Conservation (phyloP, 2,888 invertebrate species). For the Drosophila acutilabella region DNA sequence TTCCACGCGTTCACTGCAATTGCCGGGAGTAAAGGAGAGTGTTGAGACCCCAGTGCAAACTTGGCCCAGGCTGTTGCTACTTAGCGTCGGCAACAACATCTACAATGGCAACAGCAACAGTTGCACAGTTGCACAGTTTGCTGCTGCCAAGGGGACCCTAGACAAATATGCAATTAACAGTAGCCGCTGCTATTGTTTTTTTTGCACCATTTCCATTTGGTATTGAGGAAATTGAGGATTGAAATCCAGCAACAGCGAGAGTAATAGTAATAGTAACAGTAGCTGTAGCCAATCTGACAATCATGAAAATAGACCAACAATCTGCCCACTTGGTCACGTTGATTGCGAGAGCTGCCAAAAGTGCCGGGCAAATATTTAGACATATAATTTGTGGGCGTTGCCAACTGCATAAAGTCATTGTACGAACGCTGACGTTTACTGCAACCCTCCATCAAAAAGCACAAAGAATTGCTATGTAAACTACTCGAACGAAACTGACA, state of each 20-base stretch:
- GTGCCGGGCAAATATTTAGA: conserved; percentile 76
- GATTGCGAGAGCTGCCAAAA: conserved; percentile 65
- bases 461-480: conserved; percentile 52
- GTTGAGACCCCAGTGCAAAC: conserved; percentile 16
- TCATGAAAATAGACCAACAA: conserved; percentile 54
- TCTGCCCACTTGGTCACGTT: conserved; percentile 60
- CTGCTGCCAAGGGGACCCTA: conserved; percentile 46
- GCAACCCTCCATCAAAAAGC: conserved; percentile 29
- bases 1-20: conserved; percentile 73
- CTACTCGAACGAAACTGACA: conserved; percentile 66
- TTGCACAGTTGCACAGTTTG: conserved; percentile 69
- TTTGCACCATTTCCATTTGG: conserved; percentile 24
- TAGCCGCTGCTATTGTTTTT: conserved; percentile 43
- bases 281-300: conserved; percentile 51
- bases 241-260: conserved; percentile 25
- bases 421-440: conserved; percentile 25
- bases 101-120: conserved; percentile 58
- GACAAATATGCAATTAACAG: conserved; percentile 81
- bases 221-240: conserved; percentile 56
- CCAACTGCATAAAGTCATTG: conserved; percentile 53
- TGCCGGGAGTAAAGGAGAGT: conserved; percentile 25
- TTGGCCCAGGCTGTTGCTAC: conserved; percentile 67
- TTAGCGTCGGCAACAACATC: conserved; percentile 58
- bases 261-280: conserved; percentile 12
- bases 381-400: conserved; percentile 74